Percentiles rank a stretch among this genome's conserved stretches.
Conservation (phyloP, 2,888 invertebrate species). For the Hesperia comma region DNA sequence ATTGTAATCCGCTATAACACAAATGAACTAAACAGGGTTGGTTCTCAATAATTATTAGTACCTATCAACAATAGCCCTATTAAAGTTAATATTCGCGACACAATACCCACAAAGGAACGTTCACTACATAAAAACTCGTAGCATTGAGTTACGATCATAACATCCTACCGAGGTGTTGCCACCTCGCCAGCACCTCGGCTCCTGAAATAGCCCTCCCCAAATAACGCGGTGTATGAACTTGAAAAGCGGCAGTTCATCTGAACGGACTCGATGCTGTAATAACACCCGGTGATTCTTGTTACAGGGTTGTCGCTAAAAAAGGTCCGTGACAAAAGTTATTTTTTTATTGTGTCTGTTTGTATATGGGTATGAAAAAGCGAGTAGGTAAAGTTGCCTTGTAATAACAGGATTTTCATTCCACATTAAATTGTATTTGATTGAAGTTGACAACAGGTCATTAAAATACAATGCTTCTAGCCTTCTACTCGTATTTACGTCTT, state of each 20-base stretch:
- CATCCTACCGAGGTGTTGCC: conserved; percentile 49
- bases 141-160: conserved; percentile 42
- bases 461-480: too few species aligned
- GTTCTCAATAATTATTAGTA: neutral
- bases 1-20: too few species aligned
- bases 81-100: conserved; percentile 4
- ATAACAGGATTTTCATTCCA: too few species aligned
- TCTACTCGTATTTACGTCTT: too few species aligned
- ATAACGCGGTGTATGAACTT: conserved; percentile 60
- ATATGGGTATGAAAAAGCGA: too few species aligned
- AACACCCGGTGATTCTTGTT: conserved; percentile 46
- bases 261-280: conserved; percentile 53
- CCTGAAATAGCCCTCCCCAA: conserved; percentile 57
- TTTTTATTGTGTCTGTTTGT: too few species aligned
- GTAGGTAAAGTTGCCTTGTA: too few species aligned
- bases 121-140: conserved; percentile 6
- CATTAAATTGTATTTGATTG: too few species aligned
- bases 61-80: conserved; percentile 31
- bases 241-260: conserved; percentile 61
- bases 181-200: conserved; percentile 38
- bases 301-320: conserved; percentile 43
- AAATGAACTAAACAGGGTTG: too few species aligned
- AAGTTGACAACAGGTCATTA: too few species aligned
- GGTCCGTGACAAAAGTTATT: too few species aligned
- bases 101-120: conserved; percentile 16